Evolutionary conservation across 2,113 vertebrate genomes (phyloP).

Genomic region (Camelus dromedarius): DNA sequence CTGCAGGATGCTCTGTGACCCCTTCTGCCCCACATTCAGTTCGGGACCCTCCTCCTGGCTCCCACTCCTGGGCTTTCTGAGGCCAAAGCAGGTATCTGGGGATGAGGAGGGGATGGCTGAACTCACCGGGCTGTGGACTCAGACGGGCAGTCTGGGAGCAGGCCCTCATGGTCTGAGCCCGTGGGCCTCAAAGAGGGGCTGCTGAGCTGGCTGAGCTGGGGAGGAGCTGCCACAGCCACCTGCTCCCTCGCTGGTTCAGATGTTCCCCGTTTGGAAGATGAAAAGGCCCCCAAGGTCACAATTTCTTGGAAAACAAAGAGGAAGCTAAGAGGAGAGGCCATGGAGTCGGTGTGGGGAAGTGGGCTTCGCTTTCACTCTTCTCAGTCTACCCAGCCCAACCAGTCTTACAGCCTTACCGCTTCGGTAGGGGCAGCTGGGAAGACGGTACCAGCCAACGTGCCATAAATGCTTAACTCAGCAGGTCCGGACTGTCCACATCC

Average conservation of each 20-base stretch:
- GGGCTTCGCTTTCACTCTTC: background rate
- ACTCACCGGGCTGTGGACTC: background rate
- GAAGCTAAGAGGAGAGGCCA: background rate
- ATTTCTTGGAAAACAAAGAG: background rate
- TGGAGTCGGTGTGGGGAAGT: background rate
- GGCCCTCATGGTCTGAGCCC: fast-evolving
- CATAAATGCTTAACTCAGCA: background rate
- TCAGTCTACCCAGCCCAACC: fast-evolving
- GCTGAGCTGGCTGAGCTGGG: too few relatives aligned
- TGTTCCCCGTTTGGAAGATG: too few relatives aligned
- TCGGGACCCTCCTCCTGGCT: background rate
- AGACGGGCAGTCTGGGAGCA: fast-evolving
- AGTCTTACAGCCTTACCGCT: too few relatives aligned
- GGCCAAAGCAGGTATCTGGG: background rate
- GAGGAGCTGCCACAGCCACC: background rate
- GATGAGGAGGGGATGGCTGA: background rate
- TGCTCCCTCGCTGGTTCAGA: background rate
- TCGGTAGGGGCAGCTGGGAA: fast-evolving
- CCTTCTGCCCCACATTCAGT: fast-evolving
- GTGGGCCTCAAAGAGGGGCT: background rate
- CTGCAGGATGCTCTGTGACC: background rate
- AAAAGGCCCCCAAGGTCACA: background rate
- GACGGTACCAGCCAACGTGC: fast-evolving
- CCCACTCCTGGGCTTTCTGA: background rate
- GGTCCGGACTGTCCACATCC: background rate